Percentiles rank a stretch among this genome's conserved stretches.
Evolutionary conservation across 1,140 invertebrate species (phyloP).

Genomic region (Drosophila auraria): DNA sequence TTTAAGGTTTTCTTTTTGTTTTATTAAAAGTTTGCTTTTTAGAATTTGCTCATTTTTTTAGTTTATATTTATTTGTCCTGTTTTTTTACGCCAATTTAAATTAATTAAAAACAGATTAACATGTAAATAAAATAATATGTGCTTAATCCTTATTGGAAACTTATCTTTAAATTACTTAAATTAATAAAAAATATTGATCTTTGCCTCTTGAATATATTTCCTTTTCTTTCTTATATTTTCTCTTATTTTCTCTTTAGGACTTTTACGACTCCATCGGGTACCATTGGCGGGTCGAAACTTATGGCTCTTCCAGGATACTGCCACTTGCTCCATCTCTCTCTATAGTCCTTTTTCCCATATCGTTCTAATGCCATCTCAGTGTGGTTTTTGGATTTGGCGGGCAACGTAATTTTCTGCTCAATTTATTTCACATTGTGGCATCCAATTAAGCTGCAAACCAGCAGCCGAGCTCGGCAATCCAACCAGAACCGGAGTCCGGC

Average conservation of each 20-base stretch:
- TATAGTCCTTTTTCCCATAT: background rate
- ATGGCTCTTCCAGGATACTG: constrained; percentile 14
- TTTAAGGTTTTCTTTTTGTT: too few relatives aligned
- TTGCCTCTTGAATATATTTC: too few relatives aligned
- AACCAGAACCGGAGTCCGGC: constrained; percentile 23
- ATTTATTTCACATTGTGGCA: constrained; percentile 85
- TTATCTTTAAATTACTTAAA: background rate
- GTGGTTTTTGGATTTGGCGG: constrained; percentile 78
- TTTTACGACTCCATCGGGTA: constrained; percentile 68
- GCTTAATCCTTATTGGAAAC: too few relatives aligned
- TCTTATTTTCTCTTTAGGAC: background rate
- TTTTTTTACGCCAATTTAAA: too few relatives aligned
- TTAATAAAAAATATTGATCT: too few relatives aligned
- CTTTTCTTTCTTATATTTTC: background rate
- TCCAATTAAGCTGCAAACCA: constrained; percentile 84
- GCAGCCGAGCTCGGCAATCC: constrained; percentile 30
- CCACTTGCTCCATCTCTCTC: background rate
- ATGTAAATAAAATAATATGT: too few relatives aligned
- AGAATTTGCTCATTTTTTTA: too few relatives aligned
- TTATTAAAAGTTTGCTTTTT: too few relatives aligned
- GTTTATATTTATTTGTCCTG: too few relatives aligned
- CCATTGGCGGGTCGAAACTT: constrained; percentile 56
- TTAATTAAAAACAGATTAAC: too few relatives aligned
- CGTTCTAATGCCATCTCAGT: constrained; percentile 50
- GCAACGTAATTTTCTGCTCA: constrained; percentile 85